A percentile compares a stretch with the other conserved stretches of the same genome.
phyloP scores from a whole-genome alignment of 2,113 vertebrate species.

The Sminthopsis crassicaudata region DNA sequence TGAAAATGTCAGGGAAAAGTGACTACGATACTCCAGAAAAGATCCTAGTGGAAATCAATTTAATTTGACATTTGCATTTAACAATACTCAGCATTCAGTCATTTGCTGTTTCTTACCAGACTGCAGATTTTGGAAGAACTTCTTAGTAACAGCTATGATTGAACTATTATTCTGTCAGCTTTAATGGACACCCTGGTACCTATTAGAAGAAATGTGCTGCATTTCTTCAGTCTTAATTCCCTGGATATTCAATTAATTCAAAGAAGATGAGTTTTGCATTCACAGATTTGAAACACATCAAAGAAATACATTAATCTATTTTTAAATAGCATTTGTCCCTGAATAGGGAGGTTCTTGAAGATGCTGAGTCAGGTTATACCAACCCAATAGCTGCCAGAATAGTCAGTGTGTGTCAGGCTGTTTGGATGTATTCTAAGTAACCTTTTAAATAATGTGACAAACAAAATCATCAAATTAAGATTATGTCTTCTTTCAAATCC shows the following conservation, averaged over 20 bases:
- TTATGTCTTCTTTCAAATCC: neutral
- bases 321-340: slow-evolving; percentile 59
- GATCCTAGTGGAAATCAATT: slow-evolving; percentile 67
- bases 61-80: slow-evolving; percentile 73
- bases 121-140: slow-evolving; percentile 57
- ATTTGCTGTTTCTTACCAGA: slow-evolving; percentile 62
- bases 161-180: slow-evolving; percentile 39
- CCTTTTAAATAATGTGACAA: neutral
- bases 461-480: neutral
- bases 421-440: neutral
- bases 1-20: slow-evolving; percentile 27
- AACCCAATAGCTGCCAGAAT: slow-evolving; percentile 47
- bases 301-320: slow-evolving; percentile 62
- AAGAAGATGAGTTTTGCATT: slow-evolving; percentile 53
- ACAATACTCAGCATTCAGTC: slow-evolving; percentile 64
- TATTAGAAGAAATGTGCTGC: slow-evolving; percentile 26
- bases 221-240: slow-evolving; percentile 61
- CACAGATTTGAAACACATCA: slow-evolving; percentile 62
- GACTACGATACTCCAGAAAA: slow-evolving; percentile 58
- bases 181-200: slow-evolving; percentile 59
- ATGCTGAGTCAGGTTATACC: slow-evolving; percentile 51
- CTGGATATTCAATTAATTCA: slow-evolving; percentile 75
- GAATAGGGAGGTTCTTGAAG: slow-evolving; percentile 53
- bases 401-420: neutral
- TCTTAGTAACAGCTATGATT: slow-evolving; percentile 66